A percentile compares a stretch with the other conserved stretches of the same genome.
These are phyloP conservation scores for Nematostella vectensis DNA, from an alignment of 92 coral and sea anemone species.

Conservation along the genomic window DNA sequence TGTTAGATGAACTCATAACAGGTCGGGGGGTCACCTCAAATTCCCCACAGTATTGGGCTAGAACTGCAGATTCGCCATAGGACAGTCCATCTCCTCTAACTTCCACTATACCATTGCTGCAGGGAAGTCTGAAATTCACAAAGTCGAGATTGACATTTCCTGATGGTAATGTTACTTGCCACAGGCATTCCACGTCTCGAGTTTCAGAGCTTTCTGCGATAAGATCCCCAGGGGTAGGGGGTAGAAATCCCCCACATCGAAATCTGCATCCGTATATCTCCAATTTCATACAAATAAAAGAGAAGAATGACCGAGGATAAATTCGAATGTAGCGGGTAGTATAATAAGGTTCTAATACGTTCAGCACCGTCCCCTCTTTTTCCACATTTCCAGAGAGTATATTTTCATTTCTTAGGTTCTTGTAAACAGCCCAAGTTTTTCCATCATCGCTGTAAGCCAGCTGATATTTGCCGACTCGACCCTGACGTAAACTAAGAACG, in stretches of 20 bases:
- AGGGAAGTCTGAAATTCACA: slow-evolving; percentile 72
- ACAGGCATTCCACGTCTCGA: slow-evolving; percentile 68
- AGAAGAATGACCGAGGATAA: slow-evolving; percentile 44
- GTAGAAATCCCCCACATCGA: slow-evolving; percentile 70
- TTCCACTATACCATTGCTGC: slow-evolving; percentile 55
- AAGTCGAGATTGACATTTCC: slow-evolving; percentile 66
- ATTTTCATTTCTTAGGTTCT: slow-evolving; percentile 29
- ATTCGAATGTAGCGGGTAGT: slow-evolving; percentile 62
- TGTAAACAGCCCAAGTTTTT: slow-evolving; percentile 40
- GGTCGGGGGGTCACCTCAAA: slow-evolving; percentile 45
- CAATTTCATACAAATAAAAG: slow-evolving; percentile 63
- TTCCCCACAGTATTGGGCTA: slow-evolving; percentile 57
- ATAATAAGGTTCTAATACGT: slow-evolving; percentile 44
- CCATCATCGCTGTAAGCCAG: slow-evolving; percentile 73
- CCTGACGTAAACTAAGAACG: slow-evolving; percentile 50
- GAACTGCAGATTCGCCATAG: slow-evolving; percentile 33
- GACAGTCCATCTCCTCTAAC: slow-evolving; percentile 49
- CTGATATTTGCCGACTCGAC: slow-evolving; percentile 75
- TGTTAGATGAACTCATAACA: slow-evolving; percentile 30
- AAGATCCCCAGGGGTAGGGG: slow-evolving; percentile 51
- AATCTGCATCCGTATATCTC: slow-evolving; percentile 78
- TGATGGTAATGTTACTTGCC: slow-evolving; percentile 63
- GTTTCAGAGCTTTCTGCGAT: slow-evolving; percentile 36
- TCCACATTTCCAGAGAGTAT: slow-evolving; percentile 50
- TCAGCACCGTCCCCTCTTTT: slow-evolving; percentile 40